These are phyloP conservation scores for Cotesia glomerata DNA, from an alignment of 1,140 invertebrate genomes.

Conservation along the genomic window DNA sequence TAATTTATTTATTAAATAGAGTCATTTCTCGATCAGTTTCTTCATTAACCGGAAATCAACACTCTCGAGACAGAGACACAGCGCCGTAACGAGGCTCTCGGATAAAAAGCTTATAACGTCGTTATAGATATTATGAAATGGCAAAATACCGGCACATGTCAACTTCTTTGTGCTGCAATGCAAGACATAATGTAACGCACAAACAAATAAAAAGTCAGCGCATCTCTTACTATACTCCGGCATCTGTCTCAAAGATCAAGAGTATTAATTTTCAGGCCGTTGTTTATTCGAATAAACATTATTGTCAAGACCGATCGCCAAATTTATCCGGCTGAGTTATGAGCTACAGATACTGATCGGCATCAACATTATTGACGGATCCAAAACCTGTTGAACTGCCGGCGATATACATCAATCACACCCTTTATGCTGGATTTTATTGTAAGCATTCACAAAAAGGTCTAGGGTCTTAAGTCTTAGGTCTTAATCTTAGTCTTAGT, in stretches of 20 bases:
- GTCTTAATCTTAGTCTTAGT: no score
- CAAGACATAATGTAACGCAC: neutral
- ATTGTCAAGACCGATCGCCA: neutral
- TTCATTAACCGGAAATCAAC: conserved; percentile 22
- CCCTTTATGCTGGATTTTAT: no score
- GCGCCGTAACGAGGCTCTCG: neutral
- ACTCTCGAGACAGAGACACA: neutral
- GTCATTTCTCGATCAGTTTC: conserved; percentile 21
- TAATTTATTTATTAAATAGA: conserved; percentile 13
- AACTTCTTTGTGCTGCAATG: neutral
- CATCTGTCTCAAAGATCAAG: conserved; percentile 16
- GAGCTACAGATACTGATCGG: no score
- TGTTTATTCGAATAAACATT: conserved; percentile 20
- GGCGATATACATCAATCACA: no score
- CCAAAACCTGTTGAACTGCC: no score
- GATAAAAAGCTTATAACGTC: conserved; percentile 18
- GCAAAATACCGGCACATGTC: conserved; percentile 25
- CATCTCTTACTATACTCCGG: conserved; percentile 5
- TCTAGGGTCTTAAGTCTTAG: no score
- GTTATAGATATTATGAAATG: conserved; percentile 21
- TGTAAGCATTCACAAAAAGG: no score
- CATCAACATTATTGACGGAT: no score
- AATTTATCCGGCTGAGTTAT: no score
- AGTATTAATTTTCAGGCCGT: neutral
- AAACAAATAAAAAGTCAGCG: conserved; percentile 18